These are phyloP conservation scores for Tetragnatha montana DNA, from an alignment of 2,888 invertebrate species.

Conservation along the genomic window DNA sequence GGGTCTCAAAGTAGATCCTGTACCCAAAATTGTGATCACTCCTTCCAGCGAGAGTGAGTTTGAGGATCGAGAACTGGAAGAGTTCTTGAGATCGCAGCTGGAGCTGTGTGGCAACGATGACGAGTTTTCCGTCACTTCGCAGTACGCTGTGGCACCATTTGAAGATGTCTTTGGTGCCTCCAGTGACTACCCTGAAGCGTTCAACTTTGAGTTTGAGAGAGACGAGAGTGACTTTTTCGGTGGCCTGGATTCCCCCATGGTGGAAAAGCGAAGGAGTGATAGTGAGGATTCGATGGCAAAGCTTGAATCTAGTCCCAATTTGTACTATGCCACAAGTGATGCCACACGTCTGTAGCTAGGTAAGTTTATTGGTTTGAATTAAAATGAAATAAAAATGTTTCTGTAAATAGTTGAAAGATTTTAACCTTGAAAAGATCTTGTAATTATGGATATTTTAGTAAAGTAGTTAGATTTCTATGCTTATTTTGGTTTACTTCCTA, in stretches of 20 bases:
- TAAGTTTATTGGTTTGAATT: not conserved
- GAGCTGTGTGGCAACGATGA: slow-evolving; percentile 19
- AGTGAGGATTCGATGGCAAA: slow-evolving; percentile 6
- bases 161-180: slow-evolving; percentile 53
- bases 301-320: slow-evolving; percentile 53
- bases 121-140: slow-evolving; percentile 54
- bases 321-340: slow-evolving; percentile 42
- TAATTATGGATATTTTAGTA: slow-evolving; percentile 9
- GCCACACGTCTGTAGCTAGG: slow-evolving; percentile 46
- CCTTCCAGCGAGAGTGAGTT: slow-evolving; percentile 58
- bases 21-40: slow-evolving; percentile 57
- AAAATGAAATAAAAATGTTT: not conserved
- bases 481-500: not conserved
- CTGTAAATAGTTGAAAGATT: not conserved
- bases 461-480: not conserved
- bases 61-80: slow-evolving; percentile 51
- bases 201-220: slow-evolving; percentile 54
- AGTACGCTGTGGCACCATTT: slow-evolving; percentile 40
- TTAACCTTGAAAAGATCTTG: not conserved
- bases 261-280: slow-evolving; percentile 39
- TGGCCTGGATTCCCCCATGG: slow-evolving; percentile 40
- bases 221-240: slow-evolving; percentile 60
- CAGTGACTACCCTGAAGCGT: slow-evolving; percentile 48
- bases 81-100: slow-evolving; percentile 37
- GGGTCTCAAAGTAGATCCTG: not conserved